Evolutionary conservation across 2,888 invertebrate species (phyloP).

Genomic region (Drosophila fungiperda): DNA sequence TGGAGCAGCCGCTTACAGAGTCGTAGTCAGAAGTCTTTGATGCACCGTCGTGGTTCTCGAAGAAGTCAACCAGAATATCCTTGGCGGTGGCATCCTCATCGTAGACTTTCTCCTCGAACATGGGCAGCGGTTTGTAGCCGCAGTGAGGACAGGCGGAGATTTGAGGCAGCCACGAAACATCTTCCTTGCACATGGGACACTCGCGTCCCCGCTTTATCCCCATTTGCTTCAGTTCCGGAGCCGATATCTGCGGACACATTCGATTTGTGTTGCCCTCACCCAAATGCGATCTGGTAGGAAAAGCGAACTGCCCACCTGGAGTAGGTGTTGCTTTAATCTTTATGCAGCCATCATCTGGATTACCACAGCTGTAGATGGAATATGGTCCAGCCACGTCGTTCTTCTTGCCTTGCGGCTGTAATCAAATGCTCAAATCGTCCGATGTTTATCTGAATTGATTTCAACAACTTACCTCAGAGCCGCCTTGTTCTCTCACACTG

Average conservation of each 20-base stretch:
- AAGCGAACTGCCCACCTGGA: constrained; percentile 49
- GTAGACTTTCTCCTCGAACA: constrained; percentile 70
- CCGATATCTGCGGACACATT: constrained; percentile 24
- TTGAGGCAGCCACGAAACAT: constrained; percentile 84
- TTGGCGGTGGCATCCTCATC: constrained; percentile 78
- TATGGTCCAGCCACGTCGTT: constrained; percentile 64
- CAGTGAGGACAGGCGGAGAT: constrained; percentile 84
- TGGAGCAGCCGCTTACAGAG: constrained; percentile 5
- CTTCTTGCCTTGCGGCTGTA: background rate
- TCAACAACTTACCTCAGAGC: constrained; percentile 35
- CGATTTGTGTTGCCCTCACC: constrained; percentile 58
- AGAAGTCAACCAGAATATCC: constrained; percentile 72
- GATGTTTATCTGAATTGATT: background rate
- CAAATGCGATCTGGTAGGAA: constrained; percentile 10
- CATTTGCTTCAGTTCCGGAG: constrained; percentile 56
- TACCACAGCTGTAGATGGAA: constrained; percentile 35
- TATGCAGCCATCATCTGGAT: constrained; percentile 24
- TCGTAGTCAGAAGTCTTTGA: background rate
- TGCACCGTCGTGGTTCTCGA: constrained; percentile 46
- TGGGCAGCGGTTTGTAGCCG: constrained; percentile 79
- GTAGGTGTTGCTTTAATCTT: constrained; percentile 15
- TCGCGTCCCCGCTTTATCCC: constrained; percentile 23
- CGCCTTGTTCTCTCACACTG: background rate
- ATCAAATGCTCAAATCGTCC: background rate
- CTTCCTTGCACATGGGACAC: constrained; percentile 81